Evolutionary conservation across 2,797 vertebrate genomes (phyloP), one percentile per base, ranked within the genome.

Genomic region (Thamnophis elegans): DNA sequence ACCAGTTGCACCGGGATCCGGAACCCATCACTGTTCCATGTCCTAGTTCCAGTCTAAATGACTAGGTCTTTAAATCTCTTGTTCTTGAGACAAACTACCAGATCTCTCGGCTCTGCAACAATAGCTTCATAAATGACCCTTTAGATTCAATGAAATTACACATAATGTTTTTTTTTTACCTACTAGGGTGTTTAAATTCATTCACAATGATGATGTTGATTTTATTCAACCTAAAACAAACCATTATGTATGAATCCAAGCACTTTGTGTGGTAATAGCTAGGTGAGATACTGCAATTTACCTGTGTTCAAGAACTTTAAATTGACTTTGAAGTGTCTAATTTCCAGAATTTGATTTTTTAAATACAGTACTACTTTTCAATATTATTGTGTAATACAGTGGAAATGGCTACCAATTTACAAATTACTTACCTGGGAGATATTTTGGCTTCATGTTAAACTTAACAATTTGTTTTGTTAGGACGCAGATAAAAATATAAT

Each of bases 401-500:
- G 2, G n/a, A 92, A 47, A 36, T 25, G 13, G 18, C 55, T 54
- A 3, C 59, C 1, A 59, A 7, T 28, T 51, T 88, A 28, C 36
- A 82, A 82, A 36, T 28, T 92, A 22, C 78, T 91, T 91, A 87
- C 58, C 20, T 0, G 47, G 87, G 32, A 51, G 7, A 90, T 51
- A 18, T 8, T 32, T 9, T 86, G 2, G 47, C 26, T 87, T 88
- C 2, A 10, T 22, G 56, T 47, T 94, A 59, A 32, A 90, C 88
- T 62, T 68, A 42, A 16, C 4, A 93, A 86, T 96, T 78, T 91
- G 22, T 42, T 91, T 89, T 93, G 89, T 90, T 88, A 99, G 99
- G 99, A 99, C 94, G 99, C 99, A 62, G 99, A 99, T 97, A 99
- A 99, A 97, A 97, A 98, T 95, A 99, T 99, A 94, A 99, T 99